A percentile compares a stretch with the other conserved stretches of the same genome.
These are phyloP conservation scores for Frankliniella intonsa DNA, from an alignment of 2,888 invertebrate genomes.

Conservation along the genomic window DNA sequence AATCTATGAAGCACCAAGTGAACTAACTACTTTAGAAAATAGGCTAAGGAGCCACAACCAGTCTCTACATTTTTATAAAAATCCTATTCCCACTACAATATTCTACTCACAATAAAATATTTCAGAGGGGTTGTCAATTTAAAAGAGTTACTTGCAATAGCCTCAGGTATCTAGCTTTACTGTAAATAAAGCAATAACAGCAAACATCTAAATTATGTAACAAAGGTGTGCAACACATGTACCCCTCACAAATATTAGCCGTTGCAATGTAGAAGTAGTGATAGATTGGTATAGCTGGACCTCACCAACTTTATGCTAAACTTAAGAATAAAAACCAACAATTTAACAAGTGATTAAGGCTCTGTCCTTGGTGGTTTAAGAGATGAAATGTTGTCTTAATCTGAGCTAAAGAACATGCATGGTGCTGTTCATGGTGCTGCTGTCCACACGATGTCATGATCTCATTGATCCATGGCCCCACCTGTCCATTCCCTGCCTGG, in stretches of 20 bases:
- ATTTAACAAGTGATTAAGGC: too few species aligned
- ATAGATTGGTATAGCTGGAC: background rate
- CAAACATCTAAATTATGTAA: background rate
- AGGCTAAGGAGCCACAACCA: too few species aligned
- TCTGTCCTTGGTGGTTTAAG: too few species aligned
- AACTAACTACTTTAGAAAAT: too few species aligned
- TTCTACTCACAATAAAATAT: too few species aligned
- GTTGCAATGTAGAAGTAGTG: background rate
- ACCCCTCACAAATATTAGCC: background rate
- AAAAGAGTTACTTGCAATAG: background rate
- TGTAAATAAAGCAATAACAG: background rate
- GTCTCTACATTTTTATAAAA: too few species aligned
- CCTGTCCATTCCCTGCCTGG: conserved; percentile 43
- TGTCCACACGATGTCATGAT: conserved; percentile 7
- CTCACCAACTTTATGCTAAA: background rate
- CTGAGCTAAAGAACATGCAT: background rate
- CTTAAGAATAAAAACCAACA: background rate
- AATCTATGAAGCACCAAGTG: too few species aligned
- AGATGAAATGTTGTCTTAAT: too few species aligned
- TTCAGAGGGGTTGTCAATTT: too few species aligned
- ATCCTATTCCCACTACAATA: too few species aligned
- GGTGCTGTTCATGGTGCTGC: conserved; percentile 22
- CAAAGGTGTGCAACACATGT: conserved; percentile 5
- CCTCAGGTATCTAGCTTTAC: background rate
- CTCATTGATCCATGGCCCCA: conserved; percentile 34